Evolutionary conservation across 2,888 invertebrate genomes (phyloP).

Genomic region (Unio pictorum): DNA sequence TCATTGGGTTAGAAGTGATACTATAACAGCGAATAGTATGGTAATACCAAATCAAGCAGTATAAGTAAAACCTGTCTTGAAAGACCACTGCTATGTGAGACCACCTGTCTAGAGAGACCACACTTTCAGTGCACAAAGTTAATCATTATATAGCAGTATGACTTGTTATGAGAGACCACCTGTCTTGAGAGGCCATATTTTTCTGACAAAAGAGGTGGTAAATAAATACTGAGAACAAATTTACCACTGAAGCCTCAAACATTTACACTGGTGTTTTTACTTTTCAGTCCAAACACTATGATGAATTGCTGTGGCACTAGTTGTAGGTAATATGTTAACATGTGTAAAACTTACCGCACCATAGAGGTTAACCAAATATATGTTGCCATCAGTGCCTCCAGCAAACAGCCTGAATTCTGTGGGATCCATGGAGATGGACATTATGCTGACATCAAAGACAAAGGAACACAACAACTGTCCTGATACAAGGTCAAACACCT

Average conservation of each 20-base stretch:
- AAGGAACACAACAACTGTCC: conserved; percentile 82
- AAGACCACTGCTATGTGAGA: too few relatives aligned
- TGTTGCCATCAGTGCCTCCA: conserved; percentile 82
- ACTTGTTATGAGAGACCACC: too few relatives aligned
- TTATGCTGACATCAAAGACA: conserved; percentile 81
- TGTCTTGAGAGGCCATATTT: too few relatives aligned
- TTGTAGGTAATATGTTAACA: conserved; percentile 2
- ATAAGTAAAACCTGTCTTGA: too few relatives aligned
- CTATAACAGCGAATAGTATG: too few relatives aligned
- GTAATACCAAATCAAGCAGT: too few relatives aligned
- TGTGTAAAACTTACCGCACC: conserved; percentile 72
- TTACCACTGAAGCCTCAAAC: background rate
- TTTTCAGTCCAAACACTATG: background rate
- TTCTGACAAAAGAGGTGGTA: too few relatives aligned
- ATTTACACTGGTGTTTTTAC: background rate
- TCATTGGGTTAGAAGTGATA: too few relatives aligned
- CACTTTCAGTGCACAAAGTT: too few relatives aligned
- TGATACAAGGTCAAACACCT: conserved; percentile 81
- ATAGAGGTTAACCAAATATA: conserved; percentile 79
- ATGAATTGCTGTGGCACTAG: background rate
- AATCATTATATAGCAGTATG: too few relatives aligned
- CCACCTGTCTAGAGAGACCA: too few relatives aligned
- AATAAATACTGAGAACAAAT: background rate
- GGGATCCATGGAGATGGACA: conserved; percentile 80
- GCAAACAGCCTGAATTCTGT: conserved; percentile 82